Percentiles rank a stretch among this genome's conserved stretches.
Evolutionary conservation across 1,140 invertebrate species (phyloP).

Genomic region (Pseudomyrmex gracilis): DNA sequence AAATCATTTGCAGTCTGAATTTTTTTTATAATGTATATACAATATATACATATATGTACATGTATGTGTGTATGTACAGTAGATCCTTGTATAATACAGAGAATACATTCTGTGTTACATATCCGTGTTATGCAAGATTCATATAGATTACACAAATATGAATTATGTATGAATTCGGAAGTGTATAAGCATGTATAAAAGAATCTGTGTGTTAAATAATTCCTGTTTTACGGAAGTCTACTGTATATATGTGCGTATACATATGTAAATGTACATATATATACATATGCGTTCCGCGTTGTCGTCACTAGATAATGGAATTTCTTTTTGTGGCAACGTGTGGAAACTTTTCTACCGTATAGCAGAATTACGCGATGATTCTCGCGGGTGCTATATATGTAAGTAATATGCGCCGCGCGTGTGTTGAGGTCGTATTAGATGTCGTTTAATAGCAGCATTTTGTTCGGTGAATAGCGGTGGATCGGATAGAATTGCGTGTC

Average conservation of each 20-base stretch:
- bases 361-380: conserved; percentile 20
- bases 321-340: background rate
- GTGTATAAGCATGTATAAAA: too few relatives aligned
- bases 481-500: conserved; percentile 33
- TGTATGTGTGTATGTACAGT: too few relatives aligned
- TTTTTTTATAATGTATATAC: background rate
- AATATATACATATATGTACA: too few relatives aligned
- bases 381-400: background rate
- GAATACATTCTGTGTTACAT: too few relatives aligned
- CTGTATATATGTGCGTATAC: too few relatives aligned
- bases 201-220: too few relatives aligned
- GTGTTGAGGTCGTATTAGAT: conserved; percentile 34
- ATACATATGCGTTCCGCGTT: background rate
- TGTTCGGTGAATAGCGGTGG: conserved; percentile 14
- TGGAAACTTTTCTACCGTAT: background rate
- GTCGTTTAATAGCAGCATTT: conserved; percentile 34
- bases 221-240: too few relatives aligned
- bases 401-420: background rate
- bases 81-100: too few relatives aligned
- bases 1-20: background rate
- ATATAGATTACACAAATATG: too few relatives aligned
- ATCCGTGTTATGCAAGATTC: too few relatives aligned
- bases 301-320: background rate
- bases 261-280: too few relatives aligned
- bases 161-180: too few relatives aligned